Base-by-base conservation (phyloP, 2,113 vertebrate genomes). In the Calcarius ornatus region DNA sequence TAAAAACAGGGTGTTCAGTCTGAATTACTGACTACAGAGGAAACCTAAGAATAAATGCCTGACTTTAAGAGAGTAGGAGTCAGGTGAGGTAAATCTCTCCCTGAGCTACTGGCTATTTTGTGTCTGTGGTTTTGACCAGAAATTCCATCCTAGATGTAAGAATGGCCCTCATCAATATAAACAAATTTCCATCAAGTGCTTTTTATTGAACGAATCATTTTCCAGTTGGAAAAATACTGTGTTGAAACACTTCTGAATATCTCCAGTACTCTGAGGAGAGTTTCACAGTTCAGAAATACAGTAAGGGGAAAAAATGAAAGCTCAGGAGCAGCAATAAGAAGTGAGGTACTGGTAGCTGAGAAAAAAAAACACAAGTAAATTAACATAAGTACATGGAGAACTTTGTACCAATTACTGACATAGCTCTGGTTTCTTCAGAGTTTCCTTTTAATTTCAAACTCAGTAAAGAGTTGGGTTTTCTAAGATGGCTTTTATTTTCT, bases 81-180 rank as follows among this genome's bases (percentile, higher is more conserved):
- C 88, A 96, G 96, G 95, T 95, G 86, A 96, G 92, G 94, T 95
- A 93, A 96, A 80, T 86, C 59, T 82, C 59, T 92, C 68, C 76
- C 27, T 83, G 40, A 82, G 42, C 30, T 81, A 35, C 33, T 63
- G 56, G 17, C 37, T 95, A 64, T 85, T 96, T 80, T 93, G 15
- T 59, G 54, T 77, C 53, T 76, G 54, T 93, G 96, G 90, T 92
- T 94, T 90, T 88, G 76, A 94, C 66, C 82, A 97, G 71, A 88
- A 94, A 86, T 83, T 93, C 86, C 68, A 59, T 77, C 54, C 30
- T 73, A 90, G 35, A 70, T 4, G 0, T 86, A 77, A 88, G 78
- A 95, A 63, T 83, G 60, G 47, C 38, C 54, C 30, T 86, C 12
- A 2, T 81, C 35, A 86, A 94, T 95, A 93, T 65, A 95, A 94